Percentiles rank a stretch among this genome's conserved stretches.
phyloP scores from a whole-genome alignment of 2,113 vertebrate genomes.

The Camelus bactrianus region DNA sequence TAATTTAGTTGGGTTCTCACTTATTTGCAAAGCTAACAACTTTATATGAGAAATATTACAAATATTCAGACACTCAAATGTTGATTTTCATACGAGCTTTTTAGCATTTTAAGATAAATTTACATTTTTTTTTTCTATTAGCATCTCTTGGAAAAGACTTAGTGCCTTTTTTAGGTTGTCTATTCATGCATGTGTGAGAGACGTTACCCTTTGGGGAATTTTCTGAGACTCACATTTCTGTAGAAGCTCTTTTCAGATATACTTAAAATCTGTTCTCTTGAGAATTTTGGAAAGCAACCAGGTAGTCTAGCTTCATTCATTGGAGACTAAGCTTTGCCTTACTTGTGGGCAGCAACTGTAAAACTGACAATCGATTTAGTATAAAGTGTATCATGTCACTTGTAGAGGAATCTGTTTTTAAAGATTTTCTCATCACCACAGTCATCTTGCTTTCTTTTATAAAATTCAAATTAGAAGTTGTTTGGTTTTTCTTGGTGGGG shows the following conservation, averaged over 20 bases:
- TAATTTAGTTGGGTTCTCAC: conserved; percentile 32
- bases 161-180: conserved; percentile 34
- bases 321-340: neutral
- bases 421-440: no score
- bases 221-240: conserved; percentile 8
- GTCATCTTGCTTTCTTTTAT: no score
- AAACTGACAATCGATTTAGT: conserved; percentile 43
- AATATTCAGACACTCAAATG: conserved; percentile 48
- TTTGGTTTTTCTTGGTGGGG: no score
- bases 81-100: conserved; percentile 36
- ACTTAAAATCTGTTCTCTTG: conserved; percentile 13
- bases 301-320: neutral
- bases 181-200: neutral
- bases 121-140: conserved; percentile 55
- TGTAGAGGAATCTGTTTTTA: neutral
- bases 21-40: conserved; percentile 63
- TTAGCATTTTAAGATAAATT: conserved; percentile 54
- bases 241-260: conserved; percentile 28
- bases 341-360: neutral
- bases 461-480: no score
- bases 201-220: conserved; percentile 20
- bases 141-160: conserved; percentile 45
- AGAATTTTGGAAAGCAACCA: neutral
- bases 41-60: conserved; percentile 48
- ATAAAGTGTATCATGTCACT: neutral